These are phyloP conservation scores for Dinomys branickii DNA, from an alignment of 2,113 vertebrate species.

Conservation along the genomic window DNA sequence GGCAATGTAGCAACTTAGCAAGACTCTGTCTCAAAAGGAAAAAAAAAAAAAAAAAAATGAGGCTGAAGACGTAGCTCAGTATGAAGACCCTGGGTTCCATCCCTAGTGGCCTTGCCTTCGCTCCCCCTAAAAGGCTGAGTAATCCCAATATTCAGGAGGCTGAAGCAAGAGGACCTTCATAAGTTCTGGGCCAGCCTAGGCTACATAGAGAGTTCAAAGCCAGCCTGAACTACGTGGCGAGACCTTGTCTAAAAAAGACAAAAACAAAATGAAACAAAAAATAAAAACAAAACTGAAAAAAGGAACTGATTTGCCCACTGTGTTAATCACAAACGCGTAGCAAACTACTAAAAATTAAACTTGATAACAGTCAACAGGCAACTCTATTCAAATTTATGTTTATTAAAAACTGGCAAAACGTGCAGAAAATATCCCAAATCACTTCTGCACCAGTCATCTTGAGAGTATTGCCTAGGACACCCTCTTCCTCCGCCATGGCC, in stretches of 20 bases:
- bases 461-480: constrained; percentile 94
- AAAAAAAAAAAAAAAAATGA: not conserved
- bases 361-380: constrained; percentile 61
- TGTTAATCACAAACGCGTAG: not conserved
- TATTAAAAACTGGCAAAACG: constrained; percentile 81
- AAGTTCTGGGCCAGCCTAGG: not conserved
- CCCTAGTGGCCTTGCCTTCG: not conserved
- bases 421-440: constrained; percentile 74
- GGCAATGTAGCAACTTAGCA: not conserved
- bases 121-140: not conserved
- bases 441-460: constrained; percentile 55
- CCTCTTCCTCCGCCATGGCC: constrained; percentile 95
- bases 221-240: not conserved
- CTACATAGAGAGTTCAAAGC: not conserved
- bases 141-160: not conserved
- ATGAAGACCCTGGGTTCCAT: not conserved
- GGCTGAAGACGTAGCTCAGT: not conserved
- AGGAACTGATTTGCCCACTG: not conserved
- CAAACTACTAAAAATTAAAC: constrained; percentile 17
- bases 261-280: not conserved
- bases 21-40: not conserved
- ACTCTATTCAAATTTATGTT: constrained; percentile 69
- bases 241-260: not conserved
- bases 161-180: not conserved
- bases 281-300: not conserved